Conservation (phyloP, 2,797 vertebrate genomes). For the Tragopan temminckii region DNA sequence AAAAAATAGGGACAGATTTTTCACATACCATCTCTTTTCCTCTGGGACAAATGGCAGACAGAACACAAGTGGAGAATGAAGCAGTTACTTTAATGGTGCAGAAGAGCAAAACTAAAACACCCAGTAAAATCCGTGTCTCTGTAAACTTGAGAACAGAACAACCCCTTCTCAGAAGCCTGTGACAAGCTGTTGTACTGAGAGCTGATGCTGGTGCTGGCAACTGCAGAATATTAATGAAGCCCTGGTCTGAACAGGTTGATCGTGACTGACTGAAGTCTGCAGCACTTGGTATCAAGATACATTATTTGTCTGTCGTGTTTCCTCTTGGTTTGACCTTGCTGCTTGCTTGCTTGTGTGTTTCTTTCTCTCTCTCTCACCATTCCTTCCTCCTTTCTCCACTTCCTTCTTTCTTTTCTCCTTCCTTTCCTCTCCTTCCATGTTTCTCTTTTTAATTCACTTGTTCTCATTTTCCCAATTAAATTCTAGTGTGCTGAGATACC, state of each 20-base stretch:
- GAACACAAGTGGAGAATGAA: background rate
- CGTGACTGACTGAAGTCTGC: slow-evolving; percentile 1
- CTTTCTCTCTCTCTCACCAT: background rate
- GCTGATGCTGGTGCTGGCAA: slow-evolving; percentile 18
- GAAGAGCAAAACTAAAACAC: background rate
- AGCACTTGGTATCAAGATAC: slow-evolving; percentile 24
- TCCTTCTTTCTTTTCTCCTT: background rate
- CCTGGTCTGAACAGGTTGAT: slow-evolving; percentile 28
- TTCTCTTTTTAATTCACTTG: background rate
- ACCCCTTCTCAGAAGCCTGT: slow-evolving; percentile 44
- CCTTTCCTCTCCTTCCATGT: background rate
- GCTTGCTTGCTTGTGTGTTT: background rate
- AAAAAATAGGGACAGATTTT: background rate
- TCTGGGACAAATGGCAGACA: background rate
- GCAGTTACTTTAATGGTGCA: background rate
- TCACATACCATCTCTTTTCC: background rate
- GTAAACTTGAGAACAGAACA: slow-evolving; percentile 3
- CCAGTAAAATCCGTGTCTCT: background rate
- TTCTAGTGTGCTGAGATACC: background rate
- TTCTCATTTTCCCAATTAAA: background rate
- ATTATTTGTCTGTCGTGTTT: slow-evolving; percentile 33
- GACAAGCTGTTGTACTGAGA: slow-evolving; percentile 19
- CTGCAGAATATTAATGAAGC: slow-evolving; percentile 54
- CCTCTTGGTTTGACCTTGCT: slow-evolving; percentile 44
- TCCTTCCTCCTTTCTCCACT: background rate